These are phyloP conservation scores for Amphiura filiformis DNA, from an alignment of 35 echinoderm and acorn worm genomes.

Conservation along the genomic window DNA sequence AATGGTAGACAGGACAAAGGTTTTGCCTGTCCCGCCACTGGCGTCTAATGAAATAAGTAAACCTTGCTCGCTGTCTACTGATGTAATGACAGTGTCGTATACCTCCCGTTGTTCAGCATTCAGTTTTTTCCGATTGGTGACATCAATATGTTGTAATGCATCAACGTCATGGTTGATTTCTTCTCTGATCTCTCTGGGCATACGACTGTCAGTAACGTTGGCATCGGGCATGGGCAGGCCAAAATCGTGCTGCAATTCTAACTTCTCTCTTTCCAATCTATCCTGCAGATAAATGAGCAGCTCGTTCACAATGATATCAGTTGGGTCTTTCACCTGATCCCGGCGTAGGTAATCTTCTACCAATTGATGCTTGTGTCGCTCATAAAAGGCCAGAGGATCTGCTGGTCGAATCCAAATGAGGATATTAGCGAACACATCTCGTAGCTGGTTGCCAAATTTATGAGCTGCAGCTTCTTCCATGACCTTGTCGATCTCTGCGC, in stretches of 20 bases:
- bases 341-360: not conserved
- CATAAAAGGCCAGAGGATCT: not conserved
- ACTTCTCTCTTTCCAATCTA: too few species aligned
- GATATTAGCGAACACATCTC: not conserved
- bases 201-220: too few species aligned
- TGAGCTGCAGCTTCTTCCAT: slow-evolving; percentile 8
- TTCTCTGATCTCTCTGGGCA: not conserved
- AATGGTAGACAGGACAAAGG: slow-evolving; percentile 11
- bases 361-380: not conserved
- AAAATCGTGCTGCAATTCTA: too few species aligned
- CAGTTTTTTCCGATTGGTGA: too few species aligned
- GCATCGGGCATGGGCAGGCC: too few species aligned
- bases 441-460: not conserved
- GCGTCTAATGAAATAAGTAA: too few species aligned
- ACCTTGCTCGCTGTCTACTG: too few species aligned
- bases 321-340: too few species aligned
- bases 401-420: not conserved
- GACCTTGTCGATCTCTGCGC: slow-evolving; percentile 13
- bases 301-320: too few species aligned
- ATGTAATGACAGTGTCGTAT: too few species aligned
- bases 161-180: not conserved
- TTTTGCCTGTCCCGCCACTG: slow-evolving; percentile 24
- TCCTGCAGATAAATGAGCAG: too few species aligned
- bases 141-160: not conserved
- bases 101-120: too few species aligned